Evolutionary conservation across 2,797 vertebrate species (phyloP), one percentile per base, ranked within the genome.

Genomic region (Rhinoraja longicauda): DNA sequence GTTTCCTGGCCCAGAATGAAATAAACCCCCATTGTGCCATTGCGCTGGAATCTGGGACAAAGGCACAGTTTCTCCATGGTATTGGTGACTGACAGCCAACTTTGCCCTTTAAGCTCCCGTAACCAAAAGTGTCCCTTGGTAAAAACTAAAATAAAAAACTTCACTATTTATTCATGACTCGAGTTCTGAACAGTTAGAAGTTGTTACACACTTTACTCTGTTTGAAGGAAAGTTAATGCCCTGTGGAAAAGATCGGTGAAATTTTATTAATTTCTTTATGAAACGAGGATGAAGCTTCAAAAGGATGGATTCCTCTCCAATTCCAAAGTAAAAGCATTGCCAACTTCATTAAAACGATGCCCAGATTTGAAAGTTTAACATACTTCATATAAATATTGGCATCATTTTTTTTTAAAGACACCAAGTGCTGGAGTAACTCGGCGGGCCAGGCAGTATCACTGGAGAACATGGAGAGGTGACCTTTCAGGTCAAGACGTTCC

Each of bases 21-120:
- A 98, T 97, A 97, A 98, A 97, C 97, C 96, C 95, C 95, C 97
- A 98, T 98, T 98, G 97, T 97, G 96, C 96, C 94, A 93, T 93
- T 95, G 95, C 95, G 96, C 97, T 96, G 95, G 94, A 94, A 96
- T 96, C 96, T 95, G 94, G 95, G 96, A 98, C 97, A 99, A 98
- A 97, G 96, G 93, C 94, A 94, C 95, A 95, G 93, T 93, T 93
- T 95, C 94, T 94, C 94, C n/a, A 84, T 94, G 93, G 95, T 0
- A 93, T 93, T 95, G n/a, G 94, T 94, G 94, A 94, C 95, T 93
- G 94, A 94, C 77, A 62, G 45, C 82, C 86, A 92, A 92, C 93
- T 93, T 95, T 95, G 21, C 62, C 94, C 94, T 93, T 94, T 77
- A 73, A 70, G 26, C 36, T 92, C 72, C 39, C 21, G 17, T 75